Conservation (phyloP, 2,888 invertebrate genomes). For the Tricholauxania praeusta region DNA sequence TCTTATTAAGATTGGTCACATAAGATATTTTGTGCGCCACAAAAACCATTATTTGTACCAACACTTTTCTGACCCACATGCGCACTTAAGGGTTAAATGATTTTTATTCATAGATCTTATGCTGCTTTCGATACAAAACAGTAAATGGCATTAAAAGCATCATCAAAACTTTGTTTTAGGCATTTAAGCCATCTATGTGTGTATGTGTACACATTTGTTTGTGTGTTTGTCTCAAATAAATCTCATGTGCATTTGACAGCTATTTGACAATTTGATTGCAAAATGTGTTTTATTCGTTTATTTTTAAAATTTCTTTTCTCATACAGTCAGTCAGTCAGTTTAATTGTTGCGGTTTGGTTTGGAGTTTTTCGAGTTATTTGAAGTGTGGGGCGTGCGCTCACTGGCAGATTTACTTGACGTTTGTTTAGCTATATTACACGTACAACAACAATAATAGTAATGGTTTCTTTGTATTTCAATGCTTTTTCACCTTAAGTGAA, state of each 20-base stretch:
- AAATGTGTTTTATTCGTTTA: conserved; percentile 24
- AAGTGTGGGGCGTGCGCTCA: conserved; percentile 10
- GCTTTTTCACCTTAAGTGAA: conserved; percentile 22
- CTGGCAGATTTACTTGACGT: background rate
- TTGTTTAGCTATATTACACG: conserved; percentile 2
- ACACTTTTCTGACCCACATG: no score
- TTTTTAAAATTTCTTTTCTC: background rate
- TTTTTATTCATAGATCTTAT: background rate
- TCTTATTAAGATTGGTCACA: no score
- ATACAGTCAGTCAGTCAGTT: background rate
- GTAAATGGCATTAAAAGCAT: conserved; percentile 22
- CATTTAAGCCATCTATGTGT: background rate
- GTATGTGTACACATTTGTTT: background rate
- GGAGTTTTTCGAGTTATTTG: background rate
- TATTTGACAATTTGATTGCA: conserved; percentile 40
- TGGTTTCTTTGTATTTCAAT: background rate
- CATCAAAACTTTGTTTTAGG: conserved; percentile 27
- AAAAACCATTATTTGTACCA: no score
- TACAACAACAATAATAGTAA: background rate
- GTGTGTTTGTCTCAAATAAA: conserved; percentile 8
- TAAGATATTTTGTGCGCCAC: no score
- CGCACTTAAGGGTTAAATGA: no score
- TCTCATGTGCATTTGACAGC: conserved; percentile 36
- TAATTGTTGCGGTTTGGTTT: background rate
- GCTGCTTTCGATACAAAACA: conserved; percentile 9